Evolutionary conservation across 2,888 invertebrate species (phyloP), one percentile per base, ranked within the genome.

Genomic region (Chironomus riparius): DNA sequence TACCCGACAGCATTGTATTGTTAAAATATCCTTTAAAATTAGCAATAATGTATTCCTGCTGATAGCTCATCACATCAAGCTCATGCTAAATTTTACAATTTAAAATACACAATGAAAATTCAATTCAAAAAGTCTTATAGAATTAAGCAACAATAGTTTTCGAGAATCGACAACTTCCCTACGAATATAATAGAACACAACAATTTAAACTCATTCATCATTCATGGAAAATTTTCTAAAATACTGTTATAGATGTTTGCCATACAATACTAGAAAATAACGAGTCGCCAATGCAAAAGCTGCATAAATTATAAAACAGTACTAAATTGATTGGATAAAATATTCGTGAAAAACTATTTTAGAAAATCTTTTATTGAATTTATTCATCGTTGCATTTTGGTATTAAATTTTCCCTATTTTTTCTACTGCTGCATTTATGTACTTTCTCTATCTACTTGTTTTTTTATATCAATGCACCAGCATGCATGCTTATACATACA

Each of bases 281-380:
- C 56, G 18, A 65, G 65, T 65, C 65, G 65, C 65, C 65, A 65
- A 56, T 56, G 65, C 65, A 65, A 13, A 24, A 65, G 24, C 65
- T 65, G 65, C 65, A 65, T 65, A 65, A 65, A 65, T 65, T 65
- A 65, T 65, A 65, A 65, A 65, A 21, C 21, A 65, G 65, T 21
- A 65, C 65, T 24, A 65, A 65, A 65, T 65, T 65, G 65, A 65
- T 65, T 65, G 65, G 65, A 65, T 65, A 65, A 65, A 65, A 65
- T 65, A 65, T 65, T 65, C 65, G 65, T 65, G 65, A 65, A 65
- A 56, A 65, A 65, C 65, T 18, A 65, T 65, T 65, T 65, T 65
- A 22, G 22, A 65, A 62, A 65, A 65, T 65, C 65, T 65, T 65
- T 65, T 65, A 65, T 65, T 65, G 65, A 65, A 65, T 65, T 65